Evolutionary conservation across 2,797 vertebrate genomes (phyloP), one percentile per base, ranked within the genome.

Genomic region (Nothura maculosa): DNA sequence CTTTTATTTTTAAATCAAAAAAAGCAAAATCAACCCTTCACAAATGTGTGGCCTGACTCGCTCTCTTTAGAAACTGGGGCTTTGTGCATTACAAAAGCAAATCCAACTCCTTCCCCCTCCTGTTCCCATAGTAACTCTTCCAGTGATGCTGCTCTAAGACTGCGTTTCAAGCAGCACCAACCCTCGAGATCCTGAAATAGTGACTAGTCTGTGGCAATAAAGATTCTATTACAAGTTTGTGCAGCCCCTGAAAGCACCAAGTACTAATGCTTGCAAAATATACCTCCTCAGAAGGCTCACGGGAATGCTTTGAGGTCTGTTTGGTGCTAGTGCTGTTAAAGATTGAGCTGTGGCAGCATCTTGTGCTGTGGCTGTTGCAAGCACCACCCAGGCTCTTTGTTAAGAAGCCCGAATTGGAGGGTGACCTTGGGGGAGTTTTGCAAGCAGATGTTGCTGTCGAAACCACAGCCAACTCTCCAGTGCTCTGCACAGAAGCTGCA

Each of bases 111-210:
- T 64, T 77, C 40, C 60, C 60, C 60, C 68, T 82, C 70, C 45
- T 73, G 91, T 81, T 96, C 78, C 91, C 90, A 63, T 92, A 69
- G 84, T 52, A 80, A 36, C 92, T 68, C 80, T 81, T 38, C 32
- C 22, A 45, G 67, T 36, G 48, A 12, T 84, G 70, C 52, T 79
- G 50, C 73, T 58, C 57, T 32, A 91, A 81, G n/a, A 22, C 74
- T 86, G 48, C 32, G 16, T 81, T 90, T 64, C 81, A 54, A 63
- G 42, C 25, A 20, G 73, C 34, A 30, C 62, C 63, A 52, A 42
- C 70, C 36, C 52, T 67, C 77, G 57, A 61, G 36, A 43, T 32
- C 60, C 85, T 55, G 68, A 92, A 22, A n/a, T 32, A 7, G 69
- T 57, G 55, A 58, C 45, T 72, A 22, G 43, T 76, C 40, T 72